Conservation (phyloP, 2,888 invertebrate genomes). For the Ametastegia equiseti region DNA sequence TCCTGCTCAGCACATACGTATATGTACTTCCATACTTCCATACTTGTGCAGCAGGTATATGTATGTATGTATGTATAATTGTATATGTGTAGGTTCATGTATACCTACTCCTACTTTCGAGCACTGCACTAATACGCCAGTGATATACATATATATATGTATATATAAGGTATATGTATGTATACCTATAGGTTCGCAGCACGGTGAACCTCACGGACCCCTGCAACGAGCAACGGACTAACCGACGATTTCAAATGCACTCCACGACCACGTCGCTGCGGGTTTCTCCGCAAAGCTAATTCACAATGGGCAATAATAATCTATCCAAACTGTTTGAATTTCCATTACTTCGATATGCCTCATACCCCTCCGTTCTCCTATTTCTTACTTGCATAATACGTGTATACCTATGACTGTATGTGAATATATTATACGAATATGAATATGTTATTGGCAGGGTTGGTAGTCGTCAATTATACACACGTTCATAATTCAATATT, state of each 20-base stretch:
- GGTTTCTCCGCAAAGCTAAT: slow-evolving; percentile 24
- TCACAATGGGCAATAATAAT: slow-evolving; percentile 18
- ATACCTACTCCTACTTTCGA: slow-evolving; percentile 23
- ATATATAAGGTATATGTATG: no score
- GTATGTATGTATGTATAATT: no score
- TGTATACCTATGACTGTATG: not conserved
- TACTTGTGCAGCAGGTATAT: no score
- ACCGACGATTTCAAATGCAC: slow-evolving; percentile 55
- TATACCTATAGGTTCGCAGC: no score
- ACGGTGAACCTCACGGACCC: slow-evolving; percentile 17
- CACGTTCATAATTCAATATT: no score
- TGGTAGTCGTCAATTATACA: no score
- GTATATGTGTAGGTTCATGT: no score
- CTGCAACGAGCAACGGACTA: slow-evolving; percentile 28
- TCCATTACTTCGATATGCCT: not conserved
- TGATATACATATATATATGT: no score
- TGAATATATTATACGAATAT: no score
- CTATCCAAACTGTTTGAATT: not conserved
- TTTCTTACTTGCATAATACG: not conserved
- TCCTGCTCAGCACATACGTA: slow-evolving; percentile 2
- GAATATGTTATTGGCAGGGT: no score
- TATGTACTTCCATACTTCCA: slow-evolving; percentile 20
- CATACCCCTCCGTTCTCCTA: not conserved
- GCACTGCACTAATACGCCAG: not conserved
- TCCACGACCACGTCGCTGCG: slow-evolving; percentile 40